Percentiles rank a stretch among this genome's conserved stretches.
Evolutionary conservation across 2,888 invertebrate genomes (phyloP).

Genomic region (Sabatieria punctata): DNA sequence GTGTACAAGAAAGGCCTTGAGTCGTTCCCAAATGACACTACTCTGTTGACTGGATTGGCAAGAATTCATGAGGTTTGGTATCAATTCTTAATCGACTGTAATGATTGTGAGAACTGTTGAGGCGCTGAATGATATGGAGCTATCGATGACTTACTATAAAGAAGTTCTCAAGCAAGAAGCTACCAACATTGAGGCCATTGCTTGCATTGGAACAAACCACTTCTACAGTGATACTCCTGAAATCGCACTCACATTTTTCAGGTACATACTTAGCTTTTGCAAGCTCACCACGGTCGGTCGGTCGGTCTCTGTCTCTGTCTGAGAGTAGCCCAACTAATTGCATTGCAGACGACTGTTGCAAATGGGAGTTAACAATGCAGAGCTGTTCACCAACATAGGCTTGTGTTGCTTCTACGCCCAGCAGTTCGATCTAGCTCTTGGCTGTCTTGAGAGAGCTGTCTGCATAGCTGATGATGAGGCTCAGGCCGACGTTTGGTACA

Average conservation of each 20-base stretch:
- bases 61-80: conserved; percentile 42
- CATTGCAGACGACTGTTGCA: conserved; percentile 64
- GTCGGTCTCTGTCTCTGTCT: too few species aligned
- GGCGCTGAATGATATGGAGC: conserved; percentile 45
- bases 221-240: conserved; percentile 97
- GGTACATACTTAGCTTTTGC: too few species aligned
- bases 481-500: conserved; percentile 83
- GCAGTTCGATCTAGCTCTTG: conserved; percentile 80
- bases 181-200: conserved; percentile 85
- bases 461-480: conserved; percentile 50
- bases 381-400: conserved; percentile 48
- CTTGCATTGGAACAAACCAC: conserved; percentile 84
- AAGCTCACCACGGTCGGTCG: too few species aligned
- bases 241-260: conserved; percentile 80
- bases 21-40: conserved; percentile 64
- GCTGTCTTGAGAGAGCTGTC: conserved; percentile 78
- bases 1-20: conserved; percentile 67
- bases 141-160: conserved; percentile 45
- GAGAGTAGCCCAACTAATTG: too few species aligned
- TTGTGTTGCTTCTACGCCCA: conserved; percentile 93
- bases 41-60: conserved; percentile 43
- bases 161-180: conserved; percentile 60
- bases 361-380: conserved; percentile 81
- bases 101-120: too few species aligned
- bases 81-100: too few species aligned